A percentile compares a stretch with the other conserved stretches of the same genome.
Conservation (phyloP, 1,140 invertebrate genomes). For the Penaeus japonicus region DNA sequence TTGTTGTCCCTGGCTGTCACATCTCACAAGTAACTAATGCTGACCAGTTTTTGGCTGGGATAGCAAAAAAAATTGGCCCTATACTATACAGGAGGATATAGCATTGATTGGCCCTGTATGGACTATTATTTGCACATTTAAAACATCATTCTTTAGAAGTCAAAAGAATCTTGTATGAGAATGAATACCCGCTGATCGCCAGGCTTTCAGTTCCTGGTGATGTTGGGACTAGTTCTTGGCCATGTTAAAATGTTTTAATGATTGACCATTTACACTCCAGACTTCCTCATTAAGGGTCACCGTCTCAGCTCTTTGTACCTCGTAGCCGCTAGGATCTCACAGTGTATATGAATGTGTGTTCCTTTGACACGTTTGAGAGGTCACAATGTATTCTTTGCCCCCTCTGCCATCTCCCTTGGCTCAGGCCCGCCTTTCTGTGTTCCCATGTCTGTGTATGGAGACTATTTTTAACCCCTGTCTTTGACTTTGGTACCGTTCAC, state of each 20-base stretch:
- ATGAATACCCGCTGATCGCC: too few relatives aligned
- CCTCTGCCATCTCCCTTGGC: slow-evolving; percentile 15
- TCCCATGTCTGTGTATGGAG: not conserved
- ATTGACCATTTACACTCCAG: slow-evolving; percentile 14
- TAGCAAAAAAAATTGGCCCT: not conserved
- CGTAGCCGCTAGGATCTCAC: slow-evolving; percentile 35
- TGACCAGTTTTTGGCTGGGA: not conserved
- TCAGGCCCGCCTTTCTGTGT: slow-evolving; percentile 3
- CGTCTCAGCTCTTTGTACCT: slow-evolving; percentile 45
- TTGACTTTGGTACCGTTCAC: not conserved
- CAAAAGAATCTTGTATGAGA: too few relatives aligned
- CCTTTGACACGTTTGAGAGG: slow-evolving; percentile 21
- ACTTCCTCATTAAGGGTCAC: slow-evolving; percentile 2
- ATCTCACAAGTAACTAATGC: not conserved
- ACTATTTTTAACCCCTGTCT: not conserved
- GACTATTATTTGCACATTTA: not conserved
- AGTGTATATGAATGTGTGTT: slow-evolving; percentile 42
- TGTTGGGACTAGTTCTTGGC: not conserved
- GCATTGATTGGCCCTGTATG: not conserved
- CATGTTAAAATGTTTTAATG: not conserved
- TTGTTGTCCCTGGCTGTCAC: not conserved
- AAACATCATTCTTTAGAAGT: not conserved
- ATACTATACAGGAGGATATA: not conserved
- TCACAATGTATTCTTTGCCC: slow-evolving; percentile 26
- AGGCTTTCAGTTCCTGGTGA: too few relatives aligned